These are phyloP conservation scores for Condylura cristata DNA, from an alignment of 2,113 vertebrate species.

Conservation along the genomic window DNA sequence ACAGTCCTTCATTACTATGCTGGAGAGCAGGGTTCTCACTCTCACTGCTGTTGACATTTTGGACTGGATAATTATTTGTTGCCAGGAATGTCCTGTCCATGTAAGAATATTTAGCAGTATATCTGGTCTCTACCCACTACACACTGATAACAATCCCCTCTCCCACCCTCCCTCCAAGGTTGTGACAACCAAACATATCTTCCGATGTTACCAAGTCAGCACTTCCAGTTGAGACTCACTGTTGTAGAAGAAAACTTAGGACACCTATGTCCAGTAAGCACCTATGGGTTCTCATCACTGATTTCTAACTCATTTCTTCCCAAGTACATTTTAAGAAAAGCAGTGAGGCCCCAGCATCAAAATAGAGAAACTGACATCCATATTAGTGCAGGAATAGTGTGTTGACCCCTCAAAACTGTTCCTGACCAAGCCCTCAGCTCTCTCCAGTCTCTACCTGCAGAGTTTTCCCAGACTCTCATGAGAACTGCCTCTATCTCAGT, in stretches of 20 bases:
- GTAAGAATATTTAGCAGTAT: not conserved
- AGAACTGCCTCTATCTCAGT: not conserved
- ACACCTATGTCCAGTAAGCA: not conserved
- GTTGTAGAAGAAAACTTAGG: not conserved
- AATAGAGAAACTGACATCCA: not conserved
- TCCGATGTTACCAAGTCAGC: not conserved
- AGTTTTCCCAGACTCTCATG: not conserved
- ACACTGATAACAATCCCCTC: not conserved
- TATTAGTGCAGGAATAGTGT: slow-evolving; percentile 32
- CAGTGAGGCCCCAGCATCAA: slow-evolving; percentile 40
- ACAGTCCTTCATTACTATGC: not conserved
- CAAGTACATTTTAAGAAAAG: slow-evolving; percentile 46
- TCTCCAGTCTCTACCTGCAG: not conserved
- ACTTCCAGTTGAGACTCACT: not conserved
- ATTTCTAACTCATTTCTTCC: not conserved
- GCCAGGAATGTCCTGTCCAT: not conserved
- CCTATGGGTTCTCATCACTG: not conserved
- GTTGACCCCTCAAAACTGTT: slow-evolving; percentile 42
- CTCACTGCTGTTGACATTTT: not conserved
- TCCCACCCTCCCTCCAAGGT: no score
- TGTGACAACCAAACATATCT: not conserved
- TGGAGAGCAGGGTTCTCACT: not conserved
- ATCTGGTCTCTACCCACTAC: not conserved
- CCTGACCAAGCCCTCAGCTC: not conserved
- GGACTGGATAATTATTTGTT: not conserved